These are phyloP conservation scores for Dufourea novaeangliae DNA, from an alignment of 1,140 invertebrate genomes.

Conservation along the genomic window DNA sequence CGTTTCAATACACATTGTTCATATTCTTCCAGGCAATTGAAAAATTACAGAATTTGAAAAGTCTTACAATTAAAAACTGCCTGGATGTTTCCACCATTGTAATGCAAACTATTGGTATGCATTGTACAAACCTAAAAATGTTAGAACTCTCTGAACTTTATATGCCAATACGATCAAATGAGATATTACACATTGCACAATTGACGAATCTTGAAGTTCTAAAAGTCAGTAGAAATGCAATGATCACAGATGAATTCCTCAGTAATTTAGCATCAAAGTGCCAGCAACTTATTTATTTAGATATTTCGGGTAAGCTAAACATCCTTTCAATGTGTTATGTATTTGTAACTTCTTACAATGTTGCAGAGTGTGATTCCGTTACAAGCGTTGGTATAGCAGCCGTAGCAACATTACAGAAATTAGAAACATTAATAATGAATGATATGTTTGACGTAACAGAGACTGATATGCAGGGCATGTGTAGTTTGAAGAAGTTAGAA, in stretches of 20 bases:
- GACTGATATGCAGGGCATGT: conserved; percentile 49
- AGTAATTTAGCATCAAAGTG: conserved; percentile 56
- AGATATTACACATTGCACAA: conserved; percentile 55
- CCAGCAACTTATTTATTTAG: conserved; percentile 55
- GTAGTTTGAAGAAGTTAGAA: conserved; percentile 60
- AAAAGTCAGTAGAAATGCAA: conserved; percentile 44
- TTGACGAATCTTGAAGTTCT: conserved; percentile 68
- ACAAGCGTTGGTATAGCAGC: conserved; percentile 60
- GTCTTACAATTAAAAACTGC: conserved; percentile 59
- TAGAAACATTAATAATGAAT: conserved; percentile 67
- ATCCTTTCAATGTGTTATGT: neutral
- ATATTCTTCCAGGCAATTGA: conserved; percentile 58
- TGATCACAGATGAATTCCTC: conserved; percentile 58
- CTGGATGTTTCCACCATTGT: conserved; percentile 44
- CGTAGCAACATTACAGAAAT: conserved; percentile 59
- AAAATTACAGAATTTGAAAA: conserved; percentile 60
- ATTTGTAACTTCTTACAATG: conserved; percentile 9
- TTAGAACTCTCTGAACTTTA: conserved; percentile 48
- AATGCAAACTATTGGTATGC: conserved; percentile 55
- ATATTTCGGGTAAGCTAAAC: conserved; percentile 62
- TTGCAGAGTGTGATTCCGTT: conserved; percentile 59
- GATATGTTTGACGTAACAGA: conserved; percentile 56
- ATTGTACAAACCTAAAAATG: conserved; percentile 52
- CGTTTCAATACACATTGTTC: neutral
- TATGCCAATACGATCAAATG: neutral